These are phyloP conservation scores for Oxyruncus cristatus DNA, from an alignment of 2,113 vertebrate genomes.

Conservation along the genomic window DNA sequence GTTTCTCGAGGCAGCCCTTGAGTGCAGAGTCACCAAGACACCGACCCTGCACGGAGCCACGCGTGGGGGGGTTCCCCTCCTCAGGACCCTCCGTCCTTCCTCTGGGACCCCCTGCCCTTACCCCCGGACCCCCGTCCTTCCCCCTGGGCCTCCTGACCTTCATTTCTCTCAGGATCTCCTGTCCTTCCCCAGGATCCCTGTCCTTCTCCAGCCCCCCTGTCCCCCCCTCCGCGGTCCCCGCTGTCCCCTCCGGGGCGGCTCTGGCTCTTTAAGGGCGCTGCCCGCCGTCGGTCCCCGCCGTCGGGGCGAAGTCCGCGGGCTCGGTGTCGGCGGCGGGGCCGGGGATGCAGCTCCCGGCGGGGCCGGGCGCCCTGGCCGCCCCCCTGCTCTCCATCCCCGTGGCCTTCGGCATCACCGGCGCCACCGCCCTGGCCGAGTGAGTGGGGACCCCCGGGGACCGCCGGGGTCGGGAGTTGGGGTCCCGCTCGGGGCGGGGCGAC, in stretches of 20 bases:
- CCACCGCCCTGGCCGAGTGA: conserved; percentile 81
- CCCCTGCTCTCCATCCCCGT: conserved; percentile 81
- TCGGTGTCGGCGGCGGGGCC: neutral
- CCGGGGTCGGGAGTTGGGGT: neutral
- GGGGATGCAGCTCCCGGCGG: conserved; percentile 77
- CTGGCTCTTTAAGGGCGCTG: neutral
- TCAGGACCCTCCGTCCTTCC: neutral
- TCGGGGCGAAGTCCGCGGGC: neutral
- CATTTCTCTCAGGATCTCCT: too few relatives aligned
- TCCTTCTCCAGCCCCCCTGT: neutral
- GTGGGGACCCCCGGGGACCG: conserved; percentile 22
- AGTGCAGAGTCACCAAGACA: accelerated
- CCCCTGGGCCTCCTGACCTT: too few relatives aligned
- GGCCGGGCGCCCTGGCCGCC: conserved; percentile 74
- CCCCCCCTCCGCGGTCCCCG: neutral
- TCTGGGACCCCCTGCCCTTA: neutral
- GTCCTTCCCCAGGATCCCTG: too few relatives aligned
- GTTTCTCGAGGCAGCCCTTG: neutral
- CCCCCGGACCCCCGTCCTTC: neutral
- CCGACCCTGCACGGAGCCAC: accelerated
- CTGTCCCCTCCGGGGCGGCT: neutral
- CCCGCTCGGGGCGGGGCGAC: neutral
- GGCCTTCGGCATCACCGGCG: conserved; percentile 76
- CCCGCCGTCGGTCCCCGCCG: too few relatives aligned
- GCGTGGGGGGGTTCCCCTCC: accelerated